These are phyloP conservation scores for Sciaenops ocellatus DNA, from an alignment of 2,797 vertebrate genomes.

Conservation along the genomic window DNA sequence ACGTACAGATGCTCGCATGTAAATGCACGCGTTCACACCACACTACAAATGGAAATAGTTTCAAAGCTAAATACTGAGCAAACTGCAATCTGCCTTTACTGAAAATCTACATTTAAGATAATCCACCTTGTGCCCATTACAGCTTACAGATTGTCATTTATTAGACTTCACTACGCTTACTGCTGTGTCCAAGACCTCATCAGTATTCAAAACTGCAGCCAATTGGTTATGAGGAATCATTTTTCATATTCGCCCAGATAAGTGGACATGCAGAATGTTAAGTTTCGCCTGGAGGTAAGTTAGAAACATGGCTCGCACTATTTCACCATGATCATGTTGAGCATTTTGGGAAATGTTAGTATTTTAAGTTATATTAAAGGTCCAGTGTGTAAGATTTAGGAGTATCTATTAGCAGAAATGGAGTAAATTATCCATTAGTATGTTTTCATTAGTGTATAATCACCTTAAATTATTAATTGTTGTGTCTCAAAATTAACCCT, in stretches of 20 bases:
- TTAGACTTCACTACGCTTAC: slow-evolving; percentile 14
- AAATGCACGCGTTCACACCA: slow-evolving; percentile 25
- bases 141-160: slow-evolving; percentile 25
- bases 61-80: slow-evolving; percentile 39
- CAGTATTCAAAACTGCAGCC: slow-evolving; percentile 37
- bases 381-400: no score
- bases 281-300: slow-evolving; percentile 21
- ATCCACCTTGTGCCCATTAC: slow-evolving; percentile 12
- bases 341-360: no score
- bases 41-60: slow-evolving; percentile 17
- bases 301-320: slow-evolving; percentile 12
- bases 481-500: no score
- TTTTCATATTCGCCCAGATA: slow-evolving; percentile 9
- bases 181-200: slow-evolving; percentile 10
- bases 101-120: slow-evolving; percentile 19
- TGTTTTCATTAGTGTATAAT: no score
- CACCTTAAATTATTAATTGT: no score
- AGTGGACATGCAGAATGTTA: slow-evolving; percentile 24
- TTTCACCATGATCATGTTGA: neutral
- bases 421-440: no score
- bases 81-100: neutral
- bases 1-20: slow-evolving; percentile 27
- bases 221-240: slow-evolving; percentile 17
- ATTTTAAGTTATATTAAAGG: neutral
- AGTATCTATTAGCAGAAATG: no score